Evolutionary conservation across 1,140 invertebrate genomes (phyloP).

Genomic region (Monochamus saltuarius): DNA sequence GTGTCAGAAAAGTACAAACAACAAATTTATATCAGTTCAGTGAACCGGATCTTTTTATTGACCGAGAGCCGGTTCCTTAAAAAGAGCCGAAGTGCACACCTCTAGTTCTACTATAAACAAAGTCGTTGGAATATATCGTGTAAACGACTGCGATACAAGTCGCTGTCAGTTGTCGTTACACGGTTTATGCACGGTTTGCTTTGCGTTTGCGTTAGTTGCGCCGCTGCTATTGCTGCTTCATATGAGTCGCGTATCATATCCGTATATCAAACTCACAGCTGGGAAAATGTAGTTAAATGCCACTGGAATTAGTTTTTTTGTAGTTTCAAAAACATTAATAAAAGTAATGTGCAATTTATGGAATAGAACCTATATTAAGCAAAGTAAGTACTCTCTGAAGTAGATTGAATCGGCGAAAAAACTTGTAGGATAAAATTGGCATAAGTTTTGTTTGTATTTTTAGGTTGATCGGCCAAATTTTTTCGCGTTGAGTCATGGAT

Average conservation of each 20-base stretch:
- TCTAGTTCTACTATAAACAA: too few relatives aligned
- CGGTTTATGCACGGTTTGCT: too few relatives aligned
- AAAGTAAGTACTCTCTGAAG: too few relatives aligned
- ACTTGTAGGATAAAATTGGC: neutral
- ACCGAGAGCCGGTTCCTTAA: too few relatives aligned
- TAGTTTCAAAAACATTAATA: neutral
- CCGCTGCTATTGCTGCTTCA: neutral
- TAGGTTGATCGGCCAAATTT: conserved; percentile 6
- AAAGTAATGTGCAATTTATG: neutral
- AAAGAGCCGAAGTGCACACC: too few relatives aligned
- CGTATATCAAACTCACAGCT: neutral
- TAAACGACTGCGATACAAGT: too few relatives aligned
- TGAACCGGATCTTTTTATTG: too few relatives aligned
- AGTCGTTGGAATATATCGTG: too few relatives aligned
- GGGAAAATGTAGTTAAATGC: conserved; percentile 2
- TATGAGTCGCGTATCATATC: neutral
- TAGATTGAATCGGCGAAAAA: too few relatives aligned
- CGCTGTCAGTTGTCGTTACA: conserved; percentile 5
- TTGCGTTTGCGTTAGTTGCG: too few relatives aligned
- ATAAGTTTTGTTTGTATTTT: conserved; percentile 16
- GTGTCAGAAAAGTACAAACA: too few relatives aligned
- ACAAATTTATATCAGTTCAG: too few relatives aligned
- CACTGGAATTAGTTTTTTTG: conserved; percentile 6
- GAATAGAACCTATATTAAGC: neutral
- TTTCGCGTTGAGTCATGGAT: conserved; percentile 17